A percentile compares a stretch with the other conserved stretches of the same genome.
These are phyloP conservation scores for Amphilophus citrinellus DNA, from an alignment of 2,113 vertebrate genomes.

Conservation along the genomic window DNA sequence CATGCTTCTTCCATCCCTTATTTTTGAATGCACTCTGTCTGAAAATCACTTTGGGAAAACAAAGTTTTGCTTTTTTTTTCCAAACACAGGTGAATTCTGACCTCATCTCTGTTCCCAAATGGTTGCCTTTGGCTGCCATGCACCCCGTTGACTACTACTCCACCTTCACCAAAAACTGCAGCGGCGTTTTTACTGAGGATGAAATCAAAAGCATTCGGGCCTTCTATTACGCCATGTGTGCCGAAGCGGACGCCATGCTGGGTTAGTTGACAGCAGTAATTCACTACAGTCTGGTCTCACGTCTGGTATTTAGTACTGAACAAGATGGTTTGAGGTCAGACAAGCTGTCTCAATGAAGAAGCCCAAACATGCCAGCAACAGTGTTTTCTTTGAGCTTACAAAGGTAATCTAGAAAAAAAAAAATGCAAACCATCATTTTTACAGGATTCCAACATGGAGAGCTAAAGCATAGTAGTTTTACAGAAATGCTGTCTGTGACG, in stretches of 20 bases:
- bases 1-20: constrained; percentile 40
- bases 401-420: neutral
- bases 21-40: neutral
- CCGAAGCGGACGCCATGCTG: constrained; percentile 94
- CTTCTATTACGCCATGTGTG: constrained; percentile 98
- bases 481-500: neutral
- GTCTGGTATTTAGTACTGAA: neutral
- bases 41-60: neutral
- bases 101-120: constrained; percentile 89
- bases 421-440: neutral
- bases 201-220: constrained; percentile 90
- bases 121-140: constrained; percentile 88
- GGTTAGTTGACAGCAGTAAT: constrained; percentile 80
- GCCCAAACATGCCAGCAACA: neutral
- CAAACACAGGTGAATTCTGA: constrained; percentile 84
- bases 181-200: constrained; percentile 86
- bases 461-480: neutral
- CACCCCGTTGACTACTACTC: constrained; percentile 95
- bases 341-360: neutral
- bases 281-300: neutral
- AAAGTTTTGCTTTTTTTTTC: neutral
- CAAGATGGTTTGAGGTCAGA: neutral
- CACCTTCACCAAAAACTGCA: constrained; percentile 96
- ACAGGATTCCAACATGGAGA: neutral
- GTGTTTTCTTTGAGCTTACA: neutral